Evolutionary conservation across 2,888 invertebrate genomes (phyloP), one percentile per base, ranked within the genome.

Genomic region (Diaprepes abbreviatus): DNA sequence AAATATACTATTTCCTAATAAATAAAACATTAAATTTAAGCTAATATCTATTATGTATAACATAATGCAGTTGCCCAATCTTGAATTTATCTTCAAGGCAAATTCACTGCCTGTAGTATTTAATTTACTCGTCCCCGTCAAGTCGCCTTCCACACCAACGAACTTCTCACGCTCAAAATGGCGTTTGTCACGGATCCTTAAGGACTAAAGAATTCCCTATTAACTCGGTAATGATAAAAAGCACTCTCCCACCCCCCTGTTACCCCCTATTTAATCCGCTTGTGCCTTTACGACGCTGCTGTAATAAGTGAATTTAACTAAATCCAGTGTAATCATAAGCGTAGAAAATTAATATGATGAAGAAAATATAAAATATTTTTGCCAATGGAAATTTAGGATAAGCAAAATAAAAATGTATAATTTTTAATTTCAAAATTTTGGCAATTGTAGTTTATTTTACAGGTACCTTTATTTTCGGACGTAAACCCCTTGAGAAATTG

Each of bases 171-270:
- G 14, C 24, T 57, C 36, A 38, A 57, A 57, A 57, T 38, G 40
- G 57, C 40, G 36, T 57, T 57, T 57, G 57, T 57, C 57, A 40
- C 36, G 40, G 38, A 38, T 57, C 57, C 24, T 59, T 31, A 59
- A 59, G 31, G 43, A 45, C 45, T 59, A 33, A 33, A 45, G 33
- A 59, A 59, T 59, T 40, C 19, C 59, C 43, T 59, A 59, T 45
- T 59, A 59, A 59, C 59, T 59, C 19, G 14, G 17, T 45, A 59
- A 59, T 59, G 59, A 59, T 59, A 59, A 59, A 59, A 45, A 45
- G 59, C 59, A 10, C 58, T 21, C n/a, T 17, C 28, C 4, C 6
- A 6, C 12, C 6, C 36, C 40, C 28, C 10, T 5, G n/a, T 28
- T 14, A 4, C 40, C 40, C 24, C 6, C 24, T 24, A 21, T 12